Percentiles rank a stretch among this genome's conserved stretches.
phyloP scores from a whole-genome alignment of 2,797 vertebrate species.

The Coluber constrictor region DNA sequence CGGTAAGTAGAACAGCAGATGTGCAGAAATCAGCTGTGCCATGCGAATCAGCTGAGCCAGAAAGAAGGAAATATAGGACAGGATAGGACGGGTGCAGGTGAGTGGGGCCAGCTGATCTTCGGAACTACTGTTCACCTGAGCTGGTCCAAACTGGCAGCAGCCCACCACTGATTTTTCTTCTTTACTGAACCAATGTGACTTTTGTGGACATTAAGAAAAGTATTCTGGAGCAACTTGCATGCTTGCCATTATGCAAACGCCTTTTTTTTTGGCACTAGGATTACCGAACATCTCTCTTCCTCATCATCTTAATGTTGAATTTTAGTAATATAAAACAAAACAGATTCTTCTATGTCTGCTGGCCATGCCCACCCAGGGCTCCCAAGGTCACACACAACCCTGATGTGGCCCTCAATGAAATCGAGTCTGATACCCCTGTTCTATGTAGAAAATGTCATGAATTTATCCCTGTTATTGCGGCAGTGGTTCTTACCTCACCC shows the following conservation, averaged over 20 bases:
- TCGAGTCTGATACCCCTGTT: no score
- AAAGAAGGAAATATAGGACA: no score
- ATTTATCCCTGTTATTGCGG: not conserved
- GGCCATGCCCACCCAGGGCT: no score
- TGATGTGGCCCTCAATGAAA: no score
- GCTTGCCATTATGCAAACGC: not conserved
- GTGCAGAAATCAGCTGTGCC: no score
- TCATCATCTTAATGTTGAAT: not conserved
- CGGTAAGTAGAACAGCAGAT: no score
- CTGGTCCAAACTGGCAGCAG: no score
- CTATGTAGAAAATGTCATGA: not conserved
- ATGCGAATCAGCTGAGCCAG: no score
- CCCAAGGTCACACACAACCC: no score
- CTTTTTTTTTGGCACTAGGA: not conserved
- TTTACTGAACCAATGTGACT: not conserved
- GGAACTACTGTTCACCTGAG: no score
- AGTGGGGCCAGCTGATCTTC: no score
- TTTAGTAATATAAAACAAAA: not conserved
- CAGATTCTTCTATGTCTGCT: not conserved
- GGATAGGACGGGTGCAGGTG: no score
- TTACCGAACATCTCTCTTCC: not conserved
- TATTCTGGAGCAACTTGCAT: not conserved
- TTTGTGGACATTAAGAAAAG: not conserved
- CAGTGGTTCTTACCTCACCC: not conserved
- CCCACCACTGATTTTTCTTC: not conserved